Base-by-base conservation (phyloP, 2,797 vertebrate species). In the Setipinna tenuifilis region DNA sequence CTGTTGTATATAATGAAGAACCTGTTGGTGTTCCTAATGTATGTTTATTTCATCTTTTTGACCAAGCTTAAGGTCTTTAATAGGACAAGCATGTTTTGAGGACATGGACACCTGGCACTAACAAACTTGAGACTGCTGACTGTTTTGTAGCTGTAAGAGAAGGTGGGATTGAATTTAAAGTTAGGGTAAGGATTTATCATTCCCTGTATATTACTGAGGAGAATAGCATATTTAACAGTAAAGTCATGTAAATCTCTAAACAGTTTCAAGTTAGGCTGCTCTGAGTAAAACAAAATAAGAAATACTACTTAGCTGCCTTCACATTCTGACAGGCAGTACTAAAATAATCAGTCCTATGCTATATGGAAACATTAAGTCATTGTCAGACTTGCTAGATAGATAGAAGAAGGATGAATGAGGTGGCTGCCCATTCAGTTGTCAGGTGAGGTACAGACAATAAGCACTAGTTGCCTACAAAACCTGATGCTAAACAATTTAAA, bases 1-100 rank as follows among this genome's bases (percentile, higher is more conserved):
- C 6, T 96, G 23, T 84, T 96, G 58, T 97, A 95, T 80, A 90
- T 93, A 1, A 75, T 95, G 85, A 97, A 97, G 88, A 97, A 97
- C 81, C 0, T 93, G 10, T 90, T 97, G 6, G 94, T 95, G 75
- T 93, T 89, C 31, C 35, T 95, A 48, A 90, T 95, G 57, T 97
- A 93, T n/a, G 16, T 95, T 86, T 97, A 97, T 90, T 97, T 97
- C 82, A 94, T 94, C 50, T 92, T 93, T 50, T 54, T 97, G 88
- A 93, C 93, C 82, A 95, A 83, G 85, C 83, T 95, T 86, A 93
- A 86, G 86, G 23, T 92, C 50, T 96, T 97, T 86, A 91, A 88
- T 58, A 89, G 90, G 46, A 90, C 82, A 75, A 93, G 88, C 87
- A 91, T 96, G 93, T 95, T 96, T 83, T 96, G 91, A 96, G 65